Conservation (phyloP, 2,888 invertebrate genomes). For the Aethes cnicana region DNA sequence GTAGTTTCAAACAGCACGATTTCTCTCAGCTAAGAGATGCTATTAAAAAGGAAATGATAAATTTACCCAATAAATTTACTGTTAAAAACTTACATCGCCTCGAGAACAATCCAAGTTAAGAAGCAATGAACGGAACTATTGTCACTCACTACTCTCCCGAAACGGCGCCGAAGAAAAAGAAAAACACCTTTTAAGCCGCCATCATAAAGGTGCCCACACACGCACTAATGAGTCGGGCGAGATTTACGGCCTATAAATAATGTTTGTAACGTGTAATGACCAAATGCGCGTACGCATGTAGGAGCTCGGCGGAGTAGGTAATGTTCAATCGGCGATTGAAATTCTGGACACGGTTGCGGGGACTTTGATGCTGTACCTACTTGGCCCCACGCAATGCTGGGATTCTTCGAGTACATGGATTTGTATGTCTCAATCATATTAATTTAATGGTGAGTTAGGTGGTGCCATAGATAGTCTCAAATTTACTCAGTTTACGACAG, state of each 20-base stretch:
- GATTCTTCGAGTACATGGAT: too few relatives aligned
- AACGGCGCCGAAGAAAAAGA: constrained; percentile 50
- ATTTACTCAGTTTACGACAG: too few relatives aligned
- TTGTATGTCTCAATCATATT: too few relatives aligned
- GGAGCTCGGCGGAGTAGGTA: neutral
- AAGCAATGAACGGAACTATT: constrained; percentile 19
- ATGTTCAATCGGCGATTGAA: constrained; percentile 1
- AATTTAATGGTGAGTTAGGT: too few relatives aligned
- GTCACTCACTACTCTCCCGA: constrained; percentile 33
- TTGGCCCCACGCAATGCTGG: too few relatives aligned
- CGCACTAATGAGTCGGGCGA: constrained; percentile 64
- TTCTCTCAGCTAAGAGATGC: too few relatives aligned
- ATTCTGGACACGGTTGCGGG: constrained; percentile 4
- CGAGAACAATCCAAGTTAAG: too few relatives aligned
- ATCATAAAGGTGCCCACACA: constrained; percentile 75
- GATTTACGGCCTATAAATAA: constrained; percentile 76
- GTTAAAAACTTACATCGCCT: too few relatives aligned
- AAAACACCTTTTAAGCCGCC: constrained; percentile 49
- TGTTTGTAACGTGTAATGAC: constrained; percentile 64
- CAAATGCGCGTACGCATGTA: constrained; percentile 45
- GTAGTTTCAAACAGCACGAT: too few relatives aligned
- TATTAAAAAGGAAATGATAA: too few relatives aligned
- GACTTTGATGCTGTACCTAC: neutral
- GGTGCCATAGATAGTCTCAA: too few relatives aligned
- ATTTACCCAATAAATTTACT: too few relatives aligned